Evolutionary conservation across 1,140 invertebrate genomes (phyloP).

Genomic region (Formica exsecta): DNA sequence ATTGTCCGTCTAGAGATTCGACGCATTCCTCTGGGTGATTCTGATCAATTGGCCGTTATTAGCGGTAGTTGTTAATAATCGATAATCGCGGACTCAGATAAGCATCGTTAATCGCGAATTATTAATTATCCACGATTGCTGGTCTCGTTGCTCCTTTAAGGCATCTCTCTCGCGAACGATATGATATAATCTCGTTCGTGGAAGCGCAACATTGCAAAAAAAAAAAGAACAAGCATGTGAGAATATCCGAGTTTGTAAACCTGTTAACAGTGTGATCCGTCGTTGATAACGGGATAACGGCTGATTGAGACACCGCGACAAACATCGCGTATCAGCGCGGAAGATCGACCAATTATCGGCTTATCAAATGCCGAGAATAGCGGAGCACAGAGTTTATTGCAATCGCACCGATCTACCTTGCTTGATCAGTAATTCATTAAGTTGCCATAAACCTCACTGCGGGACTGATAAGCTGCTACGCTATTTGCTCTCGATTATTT

Average conservation of each 20-base stretch:
- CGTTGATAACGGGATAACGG: constrained; percentile 68
- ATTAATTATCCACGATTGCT: constrained; percentile 30
- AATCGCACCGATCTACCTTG: constrained; percentile 47
- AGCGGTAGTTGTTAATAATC: constrained; percentile 23
- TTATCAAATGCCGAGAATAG: constrained; percentile 74
- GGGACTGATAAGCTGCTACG: constrained; percentile 56
- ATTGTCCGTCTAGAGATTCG: background rate
- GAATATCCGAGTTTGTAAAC: constrained; percentile 28
- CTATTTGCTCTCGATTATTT: constrained; percentile 58
- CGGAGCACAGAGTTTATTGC: constrained; percentile 64
- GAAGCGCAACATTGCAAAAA: constrained; percentile 16
- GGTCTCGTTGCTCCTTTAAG: background rate
- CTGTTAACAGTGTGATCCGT: constrained; percentile 59
- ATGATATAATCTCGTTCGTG: constrained; percentile 24
- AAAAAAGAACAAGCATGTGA: constrained; percentile 32
- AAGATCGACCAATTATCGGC: constrained; percentile 65
- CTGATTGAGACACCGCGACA: constrained; percentile 68
- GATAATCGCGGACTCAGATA: constrained; percentile 26
- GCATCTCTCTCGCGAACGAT: constrained; percentile 16
- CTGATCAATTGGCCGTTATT: constrained; percentile 53
- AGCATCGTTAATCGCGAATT: constrained; percentile 32
- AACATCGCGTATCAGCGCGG: constrained; percentile 22
- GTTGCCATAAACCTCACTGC: constrained; percentile 59
- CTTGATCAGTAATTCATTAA: constrained; percentile 66
- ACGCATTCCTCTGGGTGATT: background rate